Evolutionary conservation across 2,797 vertebrate species (phyloP).

Genomic region (Periophthalmus magnuspinnatus): DNA sequence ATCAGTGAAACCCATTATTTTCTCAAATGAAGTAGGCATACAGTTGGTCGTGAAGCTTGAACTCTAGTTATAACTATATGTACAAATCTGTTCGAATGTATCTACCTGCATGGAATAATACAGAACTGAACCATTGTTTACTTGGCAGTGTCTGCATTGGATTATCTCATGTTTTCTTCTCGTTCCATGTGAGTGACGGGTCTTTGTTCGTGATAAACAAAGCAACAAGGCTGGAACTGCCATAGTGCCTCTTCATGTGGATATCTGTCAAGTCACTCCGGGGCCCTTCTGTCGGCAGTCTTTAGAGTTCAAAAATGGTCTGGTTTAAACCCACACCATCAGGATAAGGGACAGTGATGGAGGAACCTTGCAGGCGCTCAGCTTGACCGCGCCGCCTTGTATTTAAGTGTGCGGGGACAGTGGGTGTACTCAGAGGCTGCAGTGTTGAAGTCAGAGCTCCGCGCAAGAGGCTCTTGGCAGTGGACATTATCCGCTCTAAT

Average conservation of each 20-base stretch:
- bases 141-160: constrained; percentile 38
- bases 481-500: constrained; percentile 59
- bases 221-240: constrained; percentile 49
- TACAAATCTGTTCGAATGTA: not conserved
- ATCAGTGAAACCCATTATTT: not conserved
- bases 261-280: constrained; percentile 39
- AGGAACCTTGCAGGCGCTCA: constrained; percentile 31
- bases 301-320: constrained; percentile 49
- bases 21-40: not conserved
- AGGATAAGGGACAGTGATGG: constrained; percentile 41
- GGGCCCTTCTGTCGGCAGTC: constrained; percentile 32
- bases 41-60: not conserved
- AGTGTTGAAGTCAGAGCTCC: constrained; percentile 45
- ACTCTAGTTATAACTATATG: not conserved
- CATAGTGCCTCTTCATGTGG: constrained; percentile 40
- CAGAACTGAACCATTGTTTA: constrained; percentile 32
- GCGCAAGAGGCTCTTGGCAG: constrained; percentile 50
- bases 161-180: constrained; percentile 46
- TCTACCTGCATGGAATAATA: not conserved
- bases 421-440: constrained; percentile 25
- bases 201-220: constrained; percentile 62
- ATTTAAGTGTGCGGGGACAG: constrained; percentile 19
- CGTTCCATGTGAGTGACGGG: constrained; percentile 40
- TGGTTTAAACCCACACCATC: constrained; percentile 29
- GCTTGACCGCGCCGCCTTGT: constrained; percentile 19